phyloP scores from a whole-genome alignment of 2,113 vertebrate genomes.

The Petroica traversi region DNA sequence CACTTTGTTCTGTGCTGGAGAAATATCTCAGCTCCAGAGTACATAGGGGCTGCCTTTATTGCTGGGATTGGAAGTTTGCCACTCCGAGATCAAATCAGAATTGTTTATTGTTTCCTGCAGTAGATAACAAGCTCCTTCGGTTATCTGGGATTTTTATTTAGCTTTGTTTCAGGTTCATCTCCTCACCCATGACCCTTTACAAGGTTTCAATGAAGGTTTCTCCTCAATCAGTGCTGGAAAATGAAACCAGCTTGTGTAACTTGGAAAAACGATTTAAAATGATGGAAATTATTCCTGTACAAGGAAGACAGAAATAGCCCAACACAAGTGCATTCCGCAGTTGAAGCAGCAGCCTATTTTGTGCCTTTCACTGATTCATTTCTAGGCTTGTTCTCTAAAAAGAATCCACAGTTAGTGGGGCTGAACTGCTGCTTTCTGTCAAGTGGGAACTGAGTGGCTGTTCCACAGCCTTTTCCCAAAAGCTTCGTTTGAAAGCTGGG shows the following conservation, averaged over 20 bases:
- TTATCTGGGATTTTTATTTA: not conserved
- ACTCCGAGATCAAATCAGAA: not conserved
- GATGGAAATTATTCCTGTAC: not conserved
- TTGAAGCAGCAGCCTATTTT: conserved; percentile 37
- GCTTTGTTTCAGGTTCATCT: not conserved
- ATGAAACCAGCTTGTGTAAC: not conserved
- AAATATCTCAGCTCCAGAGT: not conserved
- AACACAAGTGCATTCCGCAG: not conserved
- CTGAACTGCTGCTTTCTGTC: conserved; percentile 52
- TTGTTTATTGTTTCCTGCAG: not conserved
- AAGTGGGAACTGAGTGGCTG: not conserved
- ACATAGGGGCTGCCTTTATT: not conserved
- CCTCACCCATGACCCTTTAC: not conserved
- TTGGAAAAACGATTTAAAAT: conserved; percentile 17
- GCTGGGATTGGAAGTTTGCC: not conserved
- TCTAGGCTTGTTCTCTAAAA: conserved; percentile 12
- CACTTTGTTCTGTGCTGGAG: not conserved
- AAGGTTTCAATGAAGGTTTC: not conserved
- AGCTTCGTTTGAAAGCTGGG: conserved; percentile 25
- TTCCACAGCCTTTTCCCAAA: not conserved
- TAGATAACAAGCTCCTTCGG: not conserved
- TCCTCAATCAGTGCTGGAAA: not conserved
- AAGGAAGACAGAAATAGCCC: conserved; percentile 40
- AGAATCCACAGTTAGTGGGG: not conserved
- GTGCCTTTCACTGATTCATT: conserved; percentile 7